Base-by-base conservation (phyloP, 2,888 invertebrate species). In the Plemyria rubiginata region DNA sequence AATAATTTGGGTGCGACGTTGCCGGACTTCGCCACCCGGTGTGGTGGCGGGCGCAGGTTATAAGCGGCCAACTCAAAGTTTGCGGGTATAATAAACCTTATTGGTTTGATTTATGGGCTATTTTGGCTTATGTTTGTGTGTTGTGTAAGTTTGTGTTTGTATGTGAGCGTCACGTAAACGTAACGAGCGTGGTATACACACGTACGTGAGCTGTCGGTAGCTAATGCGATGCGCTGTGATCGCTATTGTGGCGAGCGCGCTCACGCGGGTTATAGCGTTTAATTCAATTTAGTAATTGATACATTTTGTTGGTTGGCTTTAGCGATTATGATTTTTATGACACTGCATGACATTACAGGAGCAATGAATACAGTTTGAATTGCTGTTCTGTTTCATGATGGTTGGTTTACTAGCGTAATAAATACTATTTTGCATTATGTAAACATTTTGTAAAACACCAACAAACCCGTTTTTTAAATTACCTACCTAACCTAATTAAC, bases 261-360 rank as follows among this genome's bases (percentile, higher is more conserved):
- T 79, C 86, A 85, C 86, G 84, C 88, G 88, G 87, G 84, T 89
- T 89, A 87, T 86, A 86, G 84, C 89, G 89, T 86, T 92, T 91
- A 91, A 92, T 92, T 92, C 89, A 91, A 92, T 92, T 91, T 90
- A 87, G 90, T 91, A 90, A 91, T 91, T 92, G 90, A 91, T 90
- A 90, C 86, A 85, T 88, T 66, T 88, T 86, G 86, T 85, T 82
- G 84, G 84, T 82, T 80, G 81, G 81, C 81, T 85, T 85, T 81
- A 76, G 48, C 55, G 71, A 67, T 56, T 52, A 55, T 54, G 32
- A 53, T 62, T 63, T 61, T 63, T 54, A 63, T 66, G 60, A 54
- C 50, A 54, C 55, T 56, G 51, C 59, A 62, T 59, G 58, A 51
- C 51, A 55, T 49, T 32, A 60, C 43, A 49, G 57, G 50, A 22